Base-by-base conservation (phyloP, 1,140 invertebrate species). In the Drosophila baimaii region DNA sequence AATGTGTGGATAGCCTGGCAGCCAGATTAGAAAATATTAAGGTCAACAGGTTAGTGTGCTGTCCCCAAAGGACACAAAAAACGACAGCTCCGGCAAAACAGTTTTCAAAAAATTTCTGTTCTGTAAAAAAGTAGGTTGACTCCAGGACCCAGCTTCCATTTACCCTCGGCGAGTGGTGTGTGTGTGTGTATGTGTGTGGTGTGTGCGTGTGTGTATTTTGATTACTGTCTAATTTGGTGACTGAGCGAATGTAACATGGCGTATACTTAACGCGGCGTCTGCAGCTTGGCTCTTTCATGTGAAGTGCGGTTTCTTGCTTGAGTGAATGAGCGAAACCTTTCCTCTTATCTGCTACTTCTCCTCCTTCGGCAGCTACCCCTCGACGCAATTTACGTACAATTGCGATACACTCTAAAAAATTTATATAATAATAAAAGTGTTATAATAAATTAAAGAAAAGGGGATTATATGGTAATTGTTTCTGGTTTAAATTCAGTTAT, bases 11-110 rank as follows among this genome's bases (percentile, higher is more conserved):
- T 66, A 69, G 56, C 71, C 81, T 75, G 77, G 73, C 73, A 89
- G 84, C 77, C 86, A 88, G 84, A 88, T 88, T 89, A 83, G 80
- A 89, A 88, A 88, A 88, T 88, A 88, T 88, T 88, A 88, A 89
- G 84, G 84, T 88, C 84, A 88, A 88, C 84, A 88, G 84, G 84
- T 88, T 88, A 88, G 84, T 88, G 80, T 89, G 84, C 61, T 86
- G 79, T 70, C 66, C 80, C 84, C 80, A 89, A 89, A 84, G 84
- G 84, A 88, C 72, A 80, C 81, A 83, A 80, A 88, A 77, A 80
- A 52, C 56, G 63, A 49, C 64, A 77, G 55, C 43, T 47, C 61
- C 63, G 66, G 56, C 63, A 74, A 86, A 88, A 83, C 83, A 77
- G 83, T 88, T 88, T 76, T 83, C 80, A 82, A 88, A 88, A 81